phyloP scores from a whole-genome alignment of 1,140 invertebrate species.

The Gyrodactylus salaris region DNA sequence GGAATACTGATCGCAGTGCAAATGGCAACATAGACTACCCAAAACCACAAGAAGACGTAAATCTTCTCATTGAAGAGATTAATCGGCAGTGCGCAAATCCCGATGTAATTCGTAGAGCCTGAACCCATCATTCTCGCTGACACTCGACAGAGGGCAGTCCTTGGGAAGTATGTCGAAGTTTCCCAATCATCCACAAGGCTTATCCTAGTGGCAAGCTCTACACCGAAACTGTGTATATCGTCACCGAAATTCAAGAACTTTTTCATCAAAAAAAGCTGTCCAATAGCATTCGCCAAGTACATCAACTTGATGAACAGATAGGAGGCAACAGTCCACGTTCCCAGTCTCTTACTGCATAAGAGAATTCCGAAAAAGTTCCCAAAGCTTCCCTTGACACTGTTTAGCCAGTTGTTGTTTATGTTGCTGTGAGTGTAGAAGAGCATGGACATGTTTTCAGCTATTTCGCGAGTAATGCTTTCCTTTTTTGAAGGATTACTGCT shows the following conservation, averaged over 20 bases:
- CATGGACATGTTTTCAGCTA: not conserved
- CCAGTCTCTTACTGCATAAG: not conserved
- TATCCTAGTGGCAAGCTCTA: not conserved
- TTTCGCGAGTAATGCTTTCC: not conserved
- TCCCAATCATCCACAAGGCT: not conserved
- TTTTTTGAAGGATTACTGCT: not conserved
- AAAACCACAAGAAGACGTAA: conserved; percentile 7
- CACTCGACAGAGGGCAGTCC: conserved; percentile 17
- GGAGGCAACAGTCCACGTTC: not conserved
- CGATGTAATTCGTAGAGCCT: conserved; percentile 9
- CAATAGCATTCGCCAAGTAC: conserved; percentile 23
- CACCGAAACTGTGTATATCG: conserved; percentile 13
- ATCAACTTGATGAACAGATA: conserved; percentile 15
- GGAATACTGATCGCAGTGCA: not conserved
- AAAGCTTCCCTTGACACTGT: not conserved
- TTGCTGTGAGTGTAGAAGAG: not conserved
- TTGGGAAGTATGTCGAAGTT: conserved; percentile 12
- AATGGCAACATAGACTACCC: conserved; percentile 6
- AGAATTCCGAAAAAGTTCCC: not conserved
- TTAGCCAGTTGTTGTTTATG: not conserved
- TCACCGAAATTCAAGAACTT: conserved; percentile 19
- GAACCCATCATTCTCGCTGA: conserved; percentile 13
- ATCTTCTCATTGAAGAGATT: conserved; percentile 10
- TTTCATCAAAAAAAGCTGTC: conserved; percentile 25
- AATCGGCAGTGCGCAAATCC: conserved; percentile 10